Conservation (phyloP, 2,888 invertebrate species). For the Apeira syringaria region DNA sequence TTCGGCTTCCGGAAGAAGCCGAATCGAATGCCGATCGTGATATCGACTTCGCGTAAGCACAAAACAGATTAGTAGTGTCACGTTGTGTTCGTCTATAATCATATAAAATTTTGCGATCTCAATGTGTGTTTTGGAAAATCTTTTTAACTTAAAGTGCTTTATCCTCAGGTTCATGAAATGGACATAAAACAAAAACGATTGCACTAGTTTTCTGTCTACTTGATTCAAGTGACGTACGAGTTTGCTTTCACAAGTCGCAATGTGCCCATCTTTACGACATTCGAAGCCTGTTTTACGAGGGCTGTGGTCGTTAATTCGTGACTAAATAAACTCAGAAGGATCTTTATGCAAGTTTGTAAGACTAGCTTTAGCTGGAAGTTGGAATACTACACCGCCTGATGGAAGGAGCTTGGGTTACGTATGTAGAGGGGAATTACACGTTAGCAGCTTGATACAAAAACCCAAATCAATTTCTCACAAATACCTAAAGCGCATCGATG, state of each 20-base stretch:
- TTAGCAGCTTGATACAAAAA: no score
- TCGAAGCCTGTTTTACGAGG: constrained; percentile 44
- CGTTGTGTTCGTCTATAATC: no score
- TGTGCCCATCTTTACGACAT: constrained; percentile 44
- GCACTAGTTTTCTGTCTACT: constrained; percentile 21
- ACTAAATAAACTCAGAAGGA: constrained; percentile 43
- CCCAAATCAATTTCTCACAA: no score
- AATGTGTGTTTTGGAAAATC: no score
- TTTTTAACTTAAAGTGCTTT: no score
- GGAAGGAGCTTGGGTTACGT: constrained; percentile 12
- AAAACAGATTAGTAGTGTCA: no score
- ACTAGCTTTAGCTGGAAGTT: constrained; percentile 19
- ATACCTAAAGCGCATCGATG: no score
- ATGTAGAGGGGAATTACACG: background rate
- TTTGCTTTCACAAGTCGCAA: constrained; percentile 40
- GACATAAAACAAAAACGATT: constrained; percentile 12
- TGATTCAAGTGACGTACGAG: constrained; percentile 23
- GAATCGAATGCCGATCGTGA: no score
- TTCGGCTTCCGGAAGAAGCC: no score
- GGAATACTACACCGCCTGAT: constrained; percentile 15
- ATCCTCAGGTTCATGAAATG: background rate
- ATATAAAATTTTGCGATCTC: no score
- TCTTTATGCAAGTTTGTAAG: constrained; percentile 47
- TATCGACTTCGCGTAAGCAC: no score
- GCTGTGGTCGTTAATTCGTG: constrained; percentile 49